Base-by-base conservation (phyloP, 1,140 invertebrate species). In the Popillia japonica region DNA sequence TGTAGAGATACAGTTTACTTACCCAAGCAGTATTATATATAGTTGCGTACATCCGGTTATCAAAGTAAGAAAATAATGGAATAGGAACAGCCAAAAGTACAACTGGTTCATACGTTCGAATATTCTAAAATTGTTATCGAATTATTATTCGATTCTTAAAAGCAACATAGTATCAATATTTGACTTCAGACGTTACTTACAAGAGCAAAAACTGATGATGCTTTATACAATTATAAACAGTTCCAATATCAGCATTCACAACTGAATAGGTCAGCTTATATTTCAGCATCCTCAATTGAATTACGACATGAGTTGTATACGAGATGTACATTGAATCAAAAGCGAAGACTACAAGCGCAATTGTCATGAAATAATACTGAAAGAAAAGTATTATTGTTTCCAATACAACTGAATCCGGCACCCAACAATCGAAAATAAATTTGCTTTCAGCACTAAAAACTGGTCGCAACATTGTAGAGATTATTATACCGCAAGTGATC, bases 81-180 rank as follows among this genome's bases (percentile, higher is more conserved):
- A 68, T 3, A 68, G 14, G 8, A 68, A 34, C 61, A 68, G 20
- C 61, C 61, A 68, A 68, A 68, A 68, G 22, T 68, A 68, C 22
- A 68, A 17, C 9, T 10, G 6, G 3, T 68, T 68, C 20, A 68
- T 27, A 10, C 27, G 22, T 9, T 34, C 22, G 14, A 68, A 68
- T 27, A 68, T 27, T 14, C 61, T 68, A 68, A 23, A 27, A 68
- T 3, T 7, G 27, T 17, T 55, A 9, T 10, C 22, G 8, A 27
- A 4, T 23, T 68, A 14, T 9, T 3, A 68, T 68, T 14, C 3
- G 3, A 14, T 34, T 68, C 11, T 11, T 17, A 2, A 48, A 1
- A 2, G n/a, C 2, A 48, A 48, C 10, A 17, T 48, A n/a, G n/a
- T n/a, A n/a, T n/a, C n/a, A n/a, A n/a, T n/a, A n/a, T n/a, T n/a